These are phyloP conservation scores for Trinectes maculatus DNA, from an alignment of 2,113 vertebrate genomes.

Conservation along the genomic window DNA sequence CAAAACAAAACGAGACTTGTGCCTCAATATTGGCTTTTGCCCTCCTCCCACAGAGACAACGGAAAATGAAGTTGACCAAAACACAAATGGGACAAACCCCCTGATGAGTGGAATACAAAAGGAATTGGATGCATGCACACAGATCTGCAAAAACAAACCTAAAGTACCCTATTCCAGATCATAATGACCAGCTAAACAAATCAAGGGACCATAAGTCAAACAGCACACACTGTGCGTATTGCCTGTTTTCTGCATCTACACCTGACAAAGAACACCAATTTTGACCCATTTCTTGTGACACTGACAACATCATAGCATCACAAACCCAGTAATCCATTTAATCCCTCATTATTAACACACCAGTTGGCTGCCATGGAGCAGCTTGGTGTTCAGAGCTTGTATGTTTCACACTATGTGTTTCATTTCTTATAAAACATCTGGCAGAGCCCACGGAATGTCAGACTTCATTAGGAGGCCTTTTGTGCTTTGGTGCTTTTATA, in stretches of 20 bases:
- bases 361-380: constrained; percentile 21
- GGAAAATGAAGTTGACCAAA: constrained; percentile 53
- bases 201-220: constrained; percentile 11
- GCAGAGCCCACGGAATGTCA: constrained; percentile 38
- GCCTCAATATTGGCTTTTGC: constrained; percentile 55
- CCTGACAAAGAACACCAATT: neutral
- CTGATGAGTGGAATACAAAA: constrained; percentile 47
- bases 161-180: constrained; percentile 36
- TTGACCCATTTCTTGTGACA: constrained; percentile 15
- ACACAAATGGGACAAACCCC: constrained; percentile 63
- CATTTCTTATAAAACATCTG: constrained; percentile 51
- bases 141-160: constrained; percentile 45
- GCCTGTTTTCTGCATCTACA: neutral
- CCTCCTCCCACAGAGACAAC: constrained; percentile 59
- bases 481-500: constrained; percentile 41
- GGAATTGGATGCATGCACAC: constrained; percentile 19
- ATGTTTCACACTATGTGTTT: constrained; percentile 44
- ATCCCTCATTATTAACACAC: constrained; percentile 17
- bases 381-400: constrained; percentile 13
- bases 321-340: constrained; percentile 22
- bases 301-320: constrained; percentile 25
- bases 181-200: constrained; percentile 19
- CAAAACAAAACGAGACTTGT: constrained; percentile 59
- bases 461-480: constrained; percentile 42
- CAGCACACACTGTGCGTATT: neutral